A percentile compares a stretch with the other conserved stretches of the same genome.
Conservation (phyloP, 2,888 invertebrate genomes). For the Choristoneura rosaceana region DNA sequence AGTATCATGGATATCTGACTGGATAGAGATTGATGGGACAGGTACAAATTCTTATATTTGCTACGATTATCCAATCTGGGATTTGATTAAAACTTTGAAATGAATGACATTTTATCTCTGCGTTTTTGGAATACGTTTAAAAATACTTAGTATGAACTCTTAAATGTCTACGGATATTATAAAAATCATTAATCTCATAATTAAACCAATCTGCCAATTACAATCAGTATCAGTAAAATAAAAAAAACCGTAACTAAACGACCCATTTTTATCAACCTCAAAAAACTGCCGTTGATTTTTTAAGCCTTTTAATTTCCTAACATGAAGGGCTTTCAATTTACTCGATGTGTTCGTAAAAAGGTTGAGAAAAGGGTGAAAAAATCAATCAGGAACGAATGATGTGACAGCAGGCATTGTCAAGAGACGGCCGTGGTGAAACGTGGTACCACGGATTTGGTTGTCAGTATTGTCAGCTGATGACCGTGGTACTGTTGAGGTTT, state of each 20-base stretch:
- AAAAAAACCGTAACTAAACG: conserved; percentile 47
- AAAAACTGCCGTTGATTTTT: conserved; percentile 51
- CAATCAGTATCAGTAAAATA: conserved; percentile 11
- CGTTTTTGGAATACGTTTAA: no score
- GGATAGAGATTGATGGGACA: no score
- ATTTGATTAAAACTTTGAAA: no score
- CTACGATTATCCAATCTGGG: no score
- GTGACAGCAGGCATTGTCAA: conserved; percentile 77
- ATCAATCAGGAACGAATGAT: conserved; percentile 79
- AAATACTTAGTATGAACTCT: neutral
- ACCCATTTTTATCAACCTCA: conserved; percentile 52
- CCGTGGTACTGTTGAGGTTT: conserved; percentile 52
- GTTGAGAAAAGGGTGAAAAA: conserved; percentile 64
- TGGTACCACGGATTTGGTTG: conserved; percentile 68
- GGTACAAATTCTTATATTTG: no score
- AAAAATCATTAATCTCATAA: conserved; percentile 11
- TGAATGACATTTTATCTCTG: no score
- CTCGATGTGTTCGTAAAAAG: conserved; percentile 62
- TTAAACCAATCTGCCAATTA: conserved; percentile 32
- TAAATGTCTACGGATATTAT: neutral
- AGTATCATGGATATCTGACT: no score
- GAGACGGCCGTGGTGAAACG: conserved; percentile 76
- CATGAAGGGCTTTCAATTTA: conserved; percentile 74
- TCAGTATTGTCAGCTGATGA: conserved; percentile 75
- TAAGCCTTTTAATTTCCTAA: conserved; percentile 55